A percentile compares a stretch with the other conserved stretches of the same genome.
Evolutionary conservation across 2,113 vertebrate genomes (phyloP).

Genomic region (Mohoua ochrocephala): DNA sequence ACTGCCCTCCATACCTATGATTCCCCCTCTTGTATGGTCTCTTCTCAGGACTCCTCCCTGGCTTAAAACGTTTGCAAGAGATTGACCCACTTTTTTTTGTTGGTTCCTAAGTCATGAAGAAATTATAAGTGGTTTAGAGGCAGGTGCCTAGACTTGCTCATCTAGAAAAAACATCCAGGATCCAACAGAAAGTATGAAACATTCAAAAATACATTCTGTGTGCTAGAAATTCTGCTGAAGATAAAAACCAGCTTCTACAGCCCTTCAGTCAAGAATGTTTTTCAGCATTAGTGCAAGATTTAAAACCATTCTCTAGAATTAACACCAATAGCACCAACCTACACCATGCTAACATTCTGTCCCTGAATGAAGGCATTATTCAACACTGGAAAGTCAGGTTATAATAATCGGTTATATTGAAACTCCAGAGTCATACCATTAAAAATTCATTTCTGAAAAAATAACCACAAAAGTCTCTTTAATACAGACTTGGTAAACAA

Average conservation of each 20-base stretch:
- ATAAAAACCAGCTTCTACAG: neutral
- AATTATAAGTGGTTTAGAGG: neutral
- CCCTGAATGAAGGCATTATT: neutral
- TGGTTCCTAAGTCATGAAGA: neutral
- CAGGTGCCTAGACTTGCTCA: neutral
- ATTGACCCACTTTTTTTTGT: neutral
- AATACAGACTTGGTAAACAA: neutral
- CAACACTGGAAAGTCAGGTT: neutral
- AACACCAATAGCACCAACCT: neutral
- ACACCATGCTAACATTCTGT: neutral
- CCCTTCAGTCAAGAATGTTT: neutral
- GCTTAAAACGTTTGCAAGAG: neutral
- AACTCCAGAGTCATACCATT: neutral
- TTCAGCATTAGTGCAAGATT: neutral
- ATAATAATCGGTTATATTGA: fast-evolving
- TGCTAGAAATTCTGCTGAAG: neutral
- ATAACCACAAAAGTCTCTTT: neutral
- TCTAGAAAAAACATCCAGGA: neutral
- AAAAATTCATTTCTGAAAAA: neutral
- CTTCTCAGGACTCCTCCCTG: neutral
- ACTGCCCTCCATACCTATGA: neutral
- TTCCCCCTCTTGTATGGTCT: fast-evolving
- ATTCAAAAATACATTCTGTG: neutral
- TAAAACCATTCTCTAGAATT: neutral
- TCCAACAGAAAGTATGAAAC: neutral